Conservation (phyloP, 1,140 invertebrate genomes). For the Wiebesia pumilae region DNA sequence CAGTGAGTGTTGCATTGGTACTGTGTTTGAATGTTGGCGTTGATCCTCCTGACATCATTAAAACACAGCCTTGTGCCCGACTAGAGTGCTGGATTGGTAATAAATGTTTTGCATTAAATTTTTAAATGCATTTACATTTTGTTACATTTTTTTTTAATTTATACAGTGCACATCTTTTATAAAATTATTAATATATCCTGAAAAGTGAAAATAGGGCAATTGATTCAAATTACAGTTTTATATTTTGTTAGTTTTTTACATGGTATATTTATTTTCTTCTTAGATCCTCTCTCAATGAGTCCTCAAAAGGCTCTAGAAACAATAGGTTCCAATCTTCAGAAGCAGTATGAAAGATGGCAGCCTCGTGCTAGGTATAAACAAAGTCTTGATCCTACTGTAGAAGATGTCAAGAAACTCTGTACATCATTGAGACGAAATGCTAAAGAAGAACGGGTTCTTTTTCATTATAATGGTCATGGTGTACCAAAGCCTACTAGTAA, state of each 20-base stretch:
- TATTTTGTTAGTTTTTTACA: conserved; percentile 12
- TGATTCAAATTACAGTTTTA: not conserved
- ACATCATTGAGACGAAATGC: conserved; percentile 96
- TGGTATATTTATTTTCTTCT: too few relatives aligned
- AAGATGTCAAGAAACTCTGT: conserved; percentile 98
- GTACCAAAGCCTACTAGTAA: conserved; percentile 98
- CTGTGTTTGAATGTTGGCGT: conserved; percentile 99
- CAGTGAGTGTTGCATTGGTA: conserved; percentile 98
- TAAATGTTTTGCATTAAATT: not conserved
- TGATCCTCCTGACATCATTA: conserved; percentile 98
- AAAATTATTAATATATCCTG: not conserved
- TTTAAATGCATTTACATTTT: not conserved
- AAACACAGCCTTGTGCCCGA: conserved; percentile 96
- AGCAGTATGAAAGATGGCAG: conserved; percentile 98
- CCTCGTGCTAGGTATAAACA: conserved; percentile 97
- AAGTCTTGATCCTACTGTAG: conserved; percentile 96
- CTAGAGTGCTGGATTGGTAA: conserved; percentile 98
- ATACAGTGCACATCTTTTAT: not conserved
- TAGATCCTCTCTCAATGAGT: conserved; percentile 88
- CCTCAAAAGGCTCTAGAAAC: conserved; percentile 95
- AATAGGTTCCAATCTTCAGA: conserved; percentile 93
- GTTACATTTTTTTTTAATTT: conserved; percentile 16
- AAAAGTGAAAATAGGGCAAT: not conserved
- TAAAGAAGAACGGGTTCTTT: conserved; percentile 98
- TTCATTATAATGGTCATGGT: conserved; percentile 99